phyloP scores from a whole-genome alignment of 2,113 vertebrate genomes.

The Lepisosteus oculatus region DNA sequence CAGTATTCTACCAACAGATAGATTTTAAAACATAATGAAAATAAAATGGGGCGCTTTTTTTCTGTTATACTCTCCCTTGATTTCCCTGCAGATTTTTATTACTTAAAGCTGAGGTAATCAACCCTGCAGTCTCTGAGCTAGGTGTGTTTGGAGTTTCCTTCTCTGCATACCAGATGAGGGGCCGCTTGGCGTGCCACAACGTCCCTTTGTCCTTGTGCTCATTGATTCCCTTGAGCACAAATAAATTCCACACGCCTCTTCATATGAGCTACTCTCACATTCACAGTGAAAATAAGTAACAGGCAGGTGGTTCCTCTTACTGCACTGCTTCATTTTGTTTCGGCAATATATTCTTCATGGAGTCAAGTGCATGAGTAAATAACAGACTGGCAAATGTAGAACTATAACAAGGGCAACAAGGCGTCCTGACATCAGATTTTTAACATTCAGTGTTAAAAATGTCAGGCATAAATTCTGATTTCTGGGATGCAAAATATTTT shows the following conservation, averaged over 20 bases:
- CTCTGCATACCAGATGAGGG: slow-evolving; percentile 2
- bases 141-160: neutral
- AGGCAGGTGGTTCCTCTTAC: neutral
- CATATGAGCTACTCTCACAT: neutral
- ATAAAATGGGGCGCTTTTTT: neutral
- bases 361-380: neutral
- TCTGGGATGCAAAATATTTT: too few species aligned
- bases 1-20: neutral
- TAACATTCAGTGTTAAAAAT: too few species aligned
- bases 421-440: too few species aligned
- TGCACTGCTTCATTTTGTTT: neutral
- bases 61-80: neutral
- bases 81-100: slow-evolving; percentile 4
- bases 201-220: slow-evolving; percentile 7
- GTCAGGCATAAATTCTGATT: too few species aligned
- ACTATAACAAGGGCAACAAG: too few species aligned
- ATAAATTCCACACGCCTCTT: slow-evolving; percentile 2
- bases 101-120: slow-evolving; percentile 1
- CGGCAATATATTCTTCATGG: neutral
- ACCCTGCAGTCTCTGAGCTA: slow-evolving; percentile 1
- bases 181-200: neutral
- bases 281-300: neutral
- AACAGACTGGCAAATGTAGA: too few species aligned
- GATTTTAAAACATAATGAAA: neutral
- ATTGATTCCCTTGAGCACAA: slow-evolving; percentile 2